Evolutionary conservation across 2,888 invertebrate species (phyloP).

Genomic region (Xestoiulus laeticollis): DNA sequence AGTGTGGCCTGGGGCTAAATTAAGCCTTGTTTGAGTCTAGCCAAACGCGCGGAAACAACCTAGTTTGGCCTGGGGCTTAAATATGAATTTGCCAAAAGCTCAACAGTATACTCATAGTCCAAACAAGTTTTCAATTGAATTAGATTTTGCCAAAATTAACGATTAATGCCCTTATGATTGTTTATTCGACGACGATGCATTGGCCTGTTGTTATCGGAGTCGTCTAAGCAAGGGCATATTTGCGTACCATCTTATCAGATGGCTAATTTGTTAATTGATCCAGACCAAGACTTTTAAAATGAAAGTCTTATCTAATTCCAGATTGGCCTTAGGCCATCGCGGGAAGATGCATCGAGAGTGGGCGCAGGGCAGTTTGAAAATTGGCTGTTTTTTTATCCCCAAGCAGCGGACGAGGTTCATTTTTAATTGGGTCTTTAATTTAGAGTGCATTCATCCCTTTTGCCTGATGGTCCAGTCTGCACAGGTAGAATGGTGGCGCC

Average conservation of each 20-base stretch:
- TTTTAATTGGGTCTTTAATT: constrained; percentile 37
- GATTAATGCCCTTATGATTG: too few species aligned
- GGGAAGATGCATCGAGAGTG: constrained; percentile 23
- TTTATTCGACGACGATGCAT: neutral
- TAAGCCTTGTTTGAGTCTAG: too few species aligned
- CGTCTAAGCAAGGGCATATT: neutral
- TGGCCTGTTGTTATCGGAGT: neutral
- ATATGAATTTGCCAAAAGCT: too few species aligned
- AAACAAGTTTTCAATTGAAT: too few species aligned
- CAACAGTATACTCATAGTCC: too few species aligned
- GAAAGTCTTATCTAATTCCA: constrained; percentile 5
- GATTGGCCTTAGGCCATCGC: neutral
- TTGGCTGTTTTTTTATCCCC: neutral
- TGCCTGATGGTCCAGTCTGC: neutral
- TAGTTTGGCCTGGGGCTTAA: too few species aligned
- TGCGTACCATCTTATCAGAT: neutral
- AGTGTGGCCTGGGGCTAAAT: too few species aligned
- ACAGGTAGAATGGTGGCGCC: neutral
- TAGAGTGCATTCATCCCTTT: constrained; percentile 19
- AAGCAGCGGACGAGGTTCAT: neutral
- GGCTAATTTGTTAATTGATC: constrained; percentile 13
- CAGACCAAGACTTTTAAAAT: neutral
- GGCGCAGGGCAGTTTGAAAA: neutral
- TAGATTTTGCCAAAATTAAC: too few species aligned
- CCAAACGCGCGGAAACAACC: too few species aligned